Conservation (phyloP, 2,888 invertebrate genomes). For the Dasypogon diadema region DNA sequence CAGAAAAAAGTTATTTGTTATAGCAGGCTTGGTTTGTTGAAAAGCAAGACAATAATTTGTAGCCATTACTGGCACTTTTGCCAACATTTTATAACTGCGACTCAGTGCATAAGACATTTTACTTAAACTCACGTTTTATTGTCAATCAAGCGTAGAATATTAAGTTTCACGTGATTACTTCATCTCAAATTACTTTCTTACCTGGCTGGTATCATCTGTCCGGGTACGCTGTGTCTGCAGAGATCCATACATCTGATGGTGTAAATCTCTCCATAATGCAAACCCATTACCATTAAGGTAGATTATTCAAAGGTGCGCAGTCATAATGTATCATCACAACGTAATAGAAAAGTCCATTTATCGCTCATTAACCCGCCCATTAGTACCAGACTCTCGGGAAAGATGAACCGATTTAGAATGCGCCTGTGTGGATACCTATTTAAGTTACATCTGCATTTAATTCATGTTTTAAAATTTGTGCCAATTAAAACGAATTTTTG, state of each 20-base stretch:
- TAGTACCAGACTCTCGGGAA: background rate
- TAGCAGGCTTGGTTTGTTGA: too few relatives aligned
- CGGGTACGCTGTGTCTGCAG: background rate
- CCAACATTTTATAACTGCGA: slow-evolving; percentile 12
- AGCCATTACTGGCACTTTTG: too few relatives aligned
- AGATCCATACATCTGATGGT: background rate
- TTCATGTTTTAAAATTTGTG: slow-evolving; percentile 47
- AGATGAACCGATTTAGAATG: slow-evolving; percentile 3
- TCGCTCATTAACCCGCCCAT: slow-evolving; percentile 45
- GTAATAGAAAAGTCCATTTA: slow-evolving; percentile 38
- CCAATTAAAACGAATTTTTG: slow-evolving; percentile 44
- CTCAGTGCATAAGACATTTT: background rate
- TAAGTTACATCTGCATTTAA: slow-evolving; percentile 6
- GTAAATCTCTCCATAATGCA: background rate
- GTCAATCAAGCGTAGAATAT: slow-evolving; percentile 22
- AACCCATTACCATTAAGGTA: slow-evolving; percentile 41
- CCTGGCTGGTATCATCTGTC: slow-evolving; percentile 24
- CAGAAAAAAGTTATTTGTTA: too few relatives aligned
- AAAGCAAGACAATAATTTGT: too few relatives aligned
- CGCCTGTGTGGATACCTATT: background rate
- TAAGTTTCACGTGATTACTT: slow-evolving; percentile 24
- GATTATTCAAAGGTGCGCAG: slow-evolving; percentile 37
- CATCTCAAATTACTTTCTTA: slow-evolving; percentile 32
- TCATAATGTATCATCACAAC: slow-evolving; percentile 32
- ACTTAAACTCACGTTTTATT: slow-evolving; percentile 35